Base-by-base conservation (phyloP, 2,888 invertebrate genomes). In the Scaptomyza flava region DNA sequence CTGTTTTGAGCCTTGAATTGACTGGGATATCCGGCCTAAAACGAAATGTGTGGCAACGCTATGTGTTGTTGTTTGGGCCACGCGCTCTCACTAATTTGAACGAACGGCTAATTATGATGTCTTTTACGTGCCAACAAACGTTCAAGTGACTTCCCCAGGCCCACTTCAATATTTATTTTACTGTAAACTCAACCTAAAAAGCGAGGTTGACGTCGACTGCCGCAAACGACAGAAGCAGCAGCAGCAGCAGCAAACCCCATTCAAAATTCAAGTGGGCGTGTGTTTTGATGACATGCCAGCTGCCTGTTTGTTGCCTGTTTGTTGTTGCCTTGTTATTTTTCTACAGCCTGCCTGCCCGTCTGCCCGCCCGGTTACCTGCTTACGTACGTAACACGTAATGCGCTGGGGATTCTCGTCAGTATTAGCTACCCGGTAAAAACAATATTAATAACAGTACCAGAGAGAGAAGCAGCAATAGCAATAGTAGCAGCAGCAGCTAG, bases 401-500 rank as follows among this genome's bases (percentile, higher is more conserved):
- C 90, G 73, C 88, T 62, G 43, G 89, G 87, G 90, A 89, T 75
- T 84, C 81, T 84, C 81, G 73, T 79, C 84, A 76, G 87, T 89
- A 89, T 81, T 89, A 88, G 88, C 89, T 79, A 68, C 71, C 67
- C 74, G 73, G 69, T 78, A 84, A 80, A 81, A 89, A 90, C 89
- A 89, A 89, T 89, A 90, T 89, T 89, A 90, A 90, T 90, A 89
- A 87, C 80, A 79, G 77, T 72, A 73, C 43, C 67, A 66, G 77
- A 41, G 41, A 41, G 41, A 9, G 17, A 41, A 14, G 17, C 14
- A 41, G 61, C 79, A 72, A 64, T 61, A 41, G 61, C 79, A 72
- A 64, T 61, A 66, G 72, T 56, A 69, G 23, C 23, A 23, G 23
- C 23, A 27, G 27, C 27, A 27, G 27, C 27, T 27, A 27, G 27